Evolutionary conservation across 1,140 invertebrate species (phyloP), one percentile per base, ranked within the genome.

Genomic region (Trachelipus rathkii): DNA sequence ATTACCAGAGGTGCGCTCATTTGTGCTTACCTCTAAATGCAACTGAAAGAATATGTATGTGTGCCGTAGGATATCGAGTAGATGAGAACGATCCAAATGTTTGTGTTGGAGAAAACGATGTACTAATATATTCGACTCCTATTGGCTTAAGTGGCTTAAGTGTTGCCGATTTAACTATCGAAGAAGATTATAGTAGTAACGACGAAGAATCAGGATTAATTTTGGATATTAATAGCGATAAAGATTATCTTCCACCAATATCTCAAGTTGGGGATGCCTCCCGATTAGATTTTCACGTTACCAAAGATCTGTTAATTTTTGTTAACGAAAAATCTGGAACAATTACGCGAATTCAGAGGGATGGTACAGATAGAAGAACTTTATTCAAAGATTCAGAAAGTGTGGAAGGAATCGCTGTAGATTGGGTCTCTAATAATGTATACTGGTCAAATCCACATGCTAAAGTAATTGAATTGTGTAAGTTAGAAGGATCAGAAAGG

Each of bases 51-150:
- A 86, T 87, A 0, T 95, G 93, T 84, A 88, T 87, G 73, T 96
- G 93, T 85, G 91, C 93, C 2, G 87, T 89, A 44, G 93, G 94
- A 0, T 94, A 91, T 85, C 79, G 83, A 21, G 81, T 86, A 15
- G 87, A 90, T 83, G 86, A 87, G 0, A 84, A 84, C 11, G 85
- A 91, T 82, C 76, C 78, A 11, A 86, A 83, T 7, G 83, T 84
- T 19, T 89, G 88, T 80, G 83, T 85, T 75, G 87, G 87, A 85
- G 84, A 82, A 81, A 81, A 73, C 66, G 75, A 77, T 69, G 91
- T 94, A 81, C 82, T 95, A 19, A 87, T 95, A 79, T 95, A 91
- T 84, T 92, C 93, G 0, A 87, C 89, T 50, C 90, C 90, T 82
- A 91, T 89, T 86, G 92, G 93, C 82, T 88, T 95, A 23, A 89